Evolutionary conservation across 2,888 invertebrate species (phyloP).

Genomic region (Pterostichus niger): DNA sequence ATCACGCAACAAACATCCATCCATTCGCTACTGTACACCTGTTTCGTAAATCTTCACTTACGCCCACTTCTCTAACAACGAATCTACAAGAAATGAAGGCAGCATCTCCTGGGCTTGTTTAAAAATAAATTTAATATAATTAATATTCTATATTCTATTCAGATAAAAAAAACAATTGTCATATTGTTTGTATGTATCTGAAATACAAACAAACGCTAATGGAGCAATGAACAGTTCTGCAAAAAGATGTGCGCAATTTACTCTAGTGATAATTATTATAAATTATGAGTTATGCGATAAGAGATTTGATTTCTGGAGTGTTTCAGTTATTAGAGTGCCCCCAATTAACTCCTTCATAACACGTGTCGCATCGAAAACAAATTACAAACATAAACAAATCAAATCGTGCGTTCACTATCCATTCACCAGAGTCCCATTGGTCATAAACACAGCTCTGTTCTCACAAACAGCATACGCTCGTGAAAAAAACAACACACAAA

Average conservation of each 20-base stretch:
- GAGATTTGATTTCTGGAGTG: background rate
- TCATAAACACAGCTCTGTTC: constrained; percentile 17
- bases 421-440: constrained; percentile 6
- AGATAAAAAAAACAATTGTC: background rate
- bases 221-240: background rate
- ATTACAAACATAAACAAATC: constrained; percentile 48
- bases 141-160: too few relatives aligned
- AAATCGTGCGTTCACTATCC: background rate
- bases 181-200: background rate
- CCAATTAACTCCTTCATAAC: constrained; percentile 22
- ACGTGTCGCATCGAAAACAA: constrained; percentile 14
- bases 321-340: constrained; percentile 15
- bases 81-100: too few relatives aligned
- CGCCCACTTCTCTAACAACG: too few relatives aligned
- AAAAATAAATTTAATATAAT: too few relatives aligned
- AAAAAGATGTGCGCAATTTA: constrained; percentile 1
- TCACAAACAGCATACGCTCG: constrained; percentile 12
- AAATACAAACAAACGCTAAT: background rate
- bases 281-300: constrained; percentile 20
- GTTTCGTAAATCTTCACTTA: too few relatives aligned
- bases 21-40: too few relatives aligned
- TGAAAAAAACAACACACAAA: constrained; percentile 45
- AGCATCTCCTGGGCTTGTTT: too few relatives aligned
- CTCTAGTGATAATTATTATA: background rate
- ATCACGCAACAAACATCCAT: too few relatives aligned